Evolutionary conservation across 53 echinoderm and acorn worm genomes (phyloP), one percentile per base, ranked within the genome.

Genomic region (Mesocentrotus franciscanus): DNA sequence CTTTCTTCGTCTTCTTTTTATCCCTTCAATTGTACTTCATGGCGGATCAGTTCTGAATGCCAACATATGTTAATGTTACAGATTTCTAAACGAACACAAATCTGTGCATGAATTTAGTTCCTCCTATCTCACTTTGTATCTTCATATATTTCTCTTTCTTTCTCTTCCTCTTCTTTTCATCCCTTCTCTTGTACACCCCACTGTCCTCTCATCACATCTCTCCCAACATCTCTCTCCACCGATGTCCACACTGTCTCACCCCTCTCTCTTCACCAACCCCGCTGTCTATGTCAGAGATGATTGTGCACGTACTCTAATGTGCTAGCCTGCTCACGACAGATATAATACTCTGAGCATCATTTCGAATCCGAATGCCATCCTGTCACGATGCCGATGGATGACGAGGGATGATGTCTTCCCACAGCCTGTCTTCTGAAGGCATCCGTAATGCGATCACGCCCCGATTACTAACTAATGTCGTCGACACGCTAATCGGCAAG

Each of bases 331-430:
- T 39, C 42, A 81, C 36, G 81, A 81, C 81, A 81, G 16, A 36
- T 81, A 4, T 81, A 81, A 81, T 81, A 81, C 42, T 81, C 81
- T 36, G 81, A 42, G 17, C 15, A 32, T 81, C 42, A 81, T 42
- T 42, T 39, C 18, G 17, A 81, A 33, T 81, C 81, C 33, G 81
- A 81, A 81, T 81, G 9, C 81, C 42, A 18, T 81, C 81, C 81
- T 81, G 81, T 81, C 81, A 81, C 39, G 81, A 81, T 42, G 81
- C 42, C 81, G 42, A 81, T 17, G 81, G 81, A 81, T 81, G 81
- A 42, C 7, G 42, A 39, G 16, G 81, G 36, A 81, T 81, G 81
- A 81, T 81, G 36, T 16, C 39, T 81, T 81, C 81, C 81, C 81
- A 81, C 81, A 81, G 36, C 81, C 81, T 81, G 81, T 81, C 81